Evolutionary conservation across 1,140 invertebrate genomes (phyloP), one percentile per base, ranked within the genome.

Genomic region (Laodelphax striatellus): DNA sequence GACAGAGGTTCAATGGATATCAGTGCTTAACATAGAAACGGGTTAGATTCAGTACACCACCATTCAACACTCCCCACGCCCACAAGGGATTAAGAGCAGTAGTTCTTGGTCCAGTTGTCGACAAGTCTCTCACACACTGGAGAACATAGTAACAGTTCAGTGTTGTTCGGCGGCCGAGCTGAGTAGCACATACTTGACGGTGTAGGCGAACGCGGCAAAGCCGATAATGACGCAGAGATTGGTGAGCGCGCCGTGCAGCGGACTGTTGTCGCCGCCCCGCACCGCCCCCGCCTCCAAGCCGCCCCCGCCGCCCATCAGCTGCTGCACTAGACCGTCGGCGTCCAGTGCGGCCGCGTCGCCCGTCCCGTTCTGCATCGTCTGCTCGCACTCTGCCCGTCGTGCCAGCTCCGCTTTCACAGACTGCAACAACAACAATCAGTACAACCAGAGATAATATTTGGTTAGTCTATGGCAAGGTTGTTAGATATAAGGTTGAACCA

Each of bases 151-250:
- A 28, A 28, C 24, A 28, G 24, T 28, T 28, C 24, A 28, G 24
- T 28, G 24, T 16, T 65, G 62, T 21, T 64, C 63, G 14, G 42
- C 28, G 43, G 65, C 63, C 46, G 77, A 77, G 65, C 71, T 80
- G 70, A 71, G 75, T 56, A 90, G 72, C 16, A 94, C 90, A 75
- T 90, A 90, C 76, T 90, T 91, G 11, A 94, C 90, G 64, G 83
- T 85, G 65, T 85, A 90, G 17, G 88, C 88, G 73, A 94, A 92
- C 28, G 84, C 84, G n/a, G 86, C 88, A 73, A 93, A 87, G 43
- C 88, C 87, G 50, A 90, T 75, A 41, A 92, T 79, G 52, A 92
- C 84, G 69, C 85, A 79, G 62, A 92, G 76, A 74, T 93, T 93
- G 54, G 86, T 85, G 42, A 92, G 66, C 57, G 84, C 82, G 67